Conservation (phyloP, 2,888 invertebrate genomes). For the Eumacrocentrus americanus region DNA sequence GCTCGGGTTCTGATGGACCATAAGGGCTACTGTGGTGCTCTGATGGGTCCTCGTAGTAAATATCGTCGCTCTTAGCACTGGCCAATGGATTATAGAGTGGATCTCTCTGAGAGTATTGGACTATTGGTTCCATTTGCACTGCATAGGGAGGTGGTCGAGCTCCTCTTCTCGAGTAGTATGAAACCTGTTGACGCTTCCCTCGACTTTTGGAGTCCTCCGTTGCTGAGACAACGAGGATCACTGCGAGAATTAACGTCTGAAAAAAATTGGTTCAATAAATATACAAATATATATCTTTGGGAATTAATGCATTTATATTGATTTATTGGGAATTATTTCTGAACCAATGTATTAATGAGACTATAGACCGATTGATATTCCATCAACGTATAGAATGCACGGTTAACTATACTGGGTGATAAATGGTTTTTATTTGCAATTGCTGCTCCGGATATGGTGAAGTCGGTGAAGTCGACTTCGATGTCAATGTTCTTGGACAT, state of each 20-base stretch:
- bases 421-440: constrained; percentile 44
- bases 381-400: constrained; percentile 39
- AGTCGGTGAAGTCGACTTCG: constrained; percentile 34
- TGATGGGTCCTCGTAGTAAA: constrained; percentile 34
- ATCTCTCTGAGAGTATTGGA: constrained; percentile 80
- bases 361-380: constrained; percentile 57
- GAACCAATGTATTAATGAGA: constrained; percentile 40
- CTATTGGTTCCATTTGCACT: constrained; percentile 80
- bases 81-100: constrained; percentile 72
- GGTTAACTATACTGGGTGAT: constrained; percentile 48
- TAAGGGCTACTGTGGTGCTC: constrained; percentile 61
- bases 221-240: constrained; percentile 40
- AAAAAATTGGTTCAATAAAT: constrained; percentile 27
- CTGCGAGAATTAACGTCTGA: constrained; percentile 42
- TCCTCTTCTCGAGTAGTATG: constrained; percentile 47
- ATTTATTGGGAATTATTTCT: too few species aligned
- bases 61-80: constrained; percentile 62
- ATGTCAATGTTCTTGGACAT: constrained; percentile 13
- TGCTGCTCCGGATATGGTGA: constrained; percentile 32
- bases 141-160: constrained; percentile 73
- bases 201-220: constrained; percentile 49
- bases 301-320: too few species aligned
- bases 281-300: not conserved
- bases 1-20: constrained; percentile 75
- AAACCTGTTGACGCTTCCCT: constrained; percentile 52